Conservation (phyloP, 2,797 vertebrate genomes). For the Girardinus metallicus region DNA sequence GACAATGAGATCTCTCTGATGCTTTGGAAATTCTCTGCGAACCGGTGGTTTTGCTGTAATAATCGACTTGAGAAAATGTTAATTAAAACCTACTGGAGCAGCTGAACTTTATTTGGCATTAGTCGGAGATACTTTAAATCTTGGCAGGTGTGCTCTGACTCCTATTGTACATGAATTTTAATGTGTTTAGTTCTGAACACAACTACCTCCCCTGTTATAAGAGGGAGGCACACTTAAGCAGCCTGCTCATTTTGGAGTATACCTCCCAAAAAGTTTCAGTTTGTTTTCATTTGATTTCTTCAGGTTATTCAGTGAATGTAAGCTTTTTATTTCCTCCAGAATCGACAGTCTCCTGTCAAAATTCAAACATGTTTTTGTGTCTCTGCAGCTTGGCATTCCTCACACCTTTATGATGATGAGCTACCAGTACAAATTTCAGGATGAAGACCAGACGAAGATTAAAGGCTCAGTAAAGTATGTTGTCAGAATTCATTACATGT, state of each 20-base stretch:
- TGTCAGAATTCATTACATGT: neutral
- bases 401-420: slow-evolving; percentile 96
- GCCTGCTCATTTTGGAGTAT: neutral
- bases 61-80: neutral
- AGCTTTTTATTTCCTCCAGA: neutral
- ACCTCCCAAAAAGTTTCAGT: neutral
- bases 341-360: slow-evolving; percentile 21
- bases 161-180: neutral
- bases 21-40: neutral
- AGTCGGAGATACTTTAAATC: neutral
- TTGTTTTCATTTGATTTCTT: neutral
- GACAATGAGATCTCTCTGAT: neutral
- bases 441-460: slow-evolving; percentile 96
- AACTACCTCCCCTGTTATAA: neutral
- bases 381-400: slow-evolving; percentile 91
- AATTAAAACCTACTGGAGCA: neutral
- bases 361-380: slow-evolving; percentile 24
- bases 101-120: neutral
- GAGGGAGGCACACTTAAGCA: neutral
- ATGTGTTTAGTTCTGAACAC: neutral
- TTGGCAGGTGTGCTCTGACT: neutral
- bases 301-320: neutral
- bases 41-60: neutral
- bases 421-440: slow-evolving; percentile 99
- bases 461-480: slow-evolving; percentile 97